These are phyloP conservation scores for Eospalax fontanierii DNA, from an alignment of 2,797 vertebrate genomes.

Conservation along the genomic window DNA sequence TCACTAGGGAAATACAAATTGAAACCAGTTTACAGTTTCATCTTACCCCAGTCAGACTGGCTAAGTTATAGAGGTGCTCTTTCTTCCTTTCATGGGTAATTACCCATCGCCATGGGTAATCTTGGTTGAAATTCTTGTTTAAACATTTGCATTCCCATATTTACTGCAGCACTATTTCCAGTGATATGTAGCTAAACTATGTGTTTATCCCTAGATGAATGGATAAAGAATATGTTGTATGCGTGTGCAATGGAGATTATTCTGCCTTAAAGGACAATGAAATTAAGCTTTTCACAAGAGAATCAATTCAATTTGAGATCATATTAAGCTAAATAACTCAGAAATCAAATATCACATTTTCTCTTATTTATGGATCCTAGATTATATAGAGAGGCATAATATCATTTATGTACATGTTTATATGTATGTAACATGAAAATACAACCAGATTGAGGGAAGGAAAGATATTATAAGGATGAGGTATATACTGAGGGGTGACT, in stretches of 20 bases:
- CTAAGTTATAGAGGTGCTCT: neutral
- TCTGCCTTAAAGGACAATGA: neutral
- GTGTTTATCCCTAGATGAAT: no score
- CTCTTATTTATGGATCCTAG: neutral
- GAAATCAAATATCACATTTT: neutral
- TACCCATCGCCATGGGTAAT: neutral
- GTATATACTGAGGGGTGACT: neutral
- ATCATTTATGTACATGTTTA: neutral
- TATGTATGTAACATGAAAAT: neutral
- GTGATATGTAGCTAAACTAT: no score
- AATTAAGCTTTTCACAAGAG: neutral
- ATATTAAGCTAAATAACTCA: neutral
- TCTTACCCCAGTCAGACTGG: no score
- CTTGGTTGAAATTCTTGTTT: neutral
- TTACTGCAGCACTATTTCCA: neutral
- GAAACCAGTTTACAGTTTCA: no score
- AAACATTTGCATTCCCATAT: neutral
- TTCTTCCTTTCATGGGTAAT: no score
- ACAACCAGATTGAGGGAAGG: neutral
- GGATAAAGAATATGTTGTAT: no score
- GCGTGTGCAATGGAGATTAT: neutral
- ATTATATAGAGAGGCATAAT: neutral
- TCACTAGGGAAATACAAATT: no score
- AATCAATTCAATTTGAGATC: neutral
- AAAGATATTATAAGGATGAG: neutral